Conservation (phyloP, 2,113 vertebrate genomes). For the Oreocharis arfaki region DNA sequence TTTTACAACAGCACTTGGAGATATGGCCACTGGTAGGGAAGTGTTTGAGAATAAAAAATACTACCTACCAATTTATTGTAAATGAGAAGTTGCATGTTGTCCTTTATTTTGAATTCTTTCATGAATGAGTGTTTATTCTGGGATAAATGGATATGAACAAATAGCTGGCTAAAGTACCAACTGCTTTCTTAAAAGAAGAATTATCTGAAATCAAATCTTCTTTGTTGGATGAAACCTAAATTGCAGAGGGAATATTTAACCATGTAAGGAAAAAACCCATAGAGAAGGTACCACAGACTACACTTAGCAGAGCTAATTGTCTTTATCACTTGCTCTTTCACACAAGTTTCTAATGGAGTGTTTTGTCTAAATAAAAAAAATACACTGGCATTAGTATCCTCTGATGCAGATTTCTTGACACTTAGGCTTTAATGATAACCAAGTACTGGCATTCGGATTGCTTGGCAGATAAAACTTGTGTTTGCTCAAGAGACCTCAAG, state of each 20-base stretch:
- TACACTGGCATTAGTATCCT: neutral
- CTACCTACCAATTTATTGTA: conserved; percentile 45
- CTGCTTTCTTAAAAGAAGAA: conserved; percentile 59
- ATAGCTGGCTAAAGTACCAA: conserved; percentile 49
- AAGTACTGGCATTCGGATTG: neutral
- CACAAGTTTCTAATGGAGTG: neutral
- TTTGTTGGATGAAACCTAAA: conserved; percentile 67
- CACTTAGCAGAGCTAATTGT: conserved; percentile 55
- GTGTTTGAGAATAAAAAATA: neutral
- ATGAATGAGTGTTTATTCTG: conserved; percentile 62
- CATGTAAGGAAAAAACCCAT: conserved; percentile 61
- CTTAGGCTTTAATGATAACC: neutral
- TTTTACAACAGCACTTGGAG: conserved; percentile 14
- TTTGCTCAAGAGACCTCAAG: neutral
- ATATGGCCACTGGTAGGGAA: neutral
- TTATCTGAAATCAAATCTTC: conserved; percentile 67
- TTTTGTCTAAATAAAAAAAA: conserved; percentile 38
- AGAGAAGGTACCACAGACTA: conserved; percentile 52
- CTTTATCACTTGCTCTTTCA: conserved; percentile 45
- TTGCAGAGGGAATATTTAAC: conserved; percentile 64
- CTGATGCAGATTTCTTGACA: neutral
- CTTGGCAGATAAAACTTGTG: neutral
- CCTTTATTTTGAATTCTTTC: conserved; percentile 65
- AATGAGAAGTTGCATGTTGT: conserved; percentile 41
- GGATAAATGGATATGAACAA: conserved; percentile 54